Conservation (phyloP, 2,113 vertebrate species). For the Smithornis capensis region DNA sequence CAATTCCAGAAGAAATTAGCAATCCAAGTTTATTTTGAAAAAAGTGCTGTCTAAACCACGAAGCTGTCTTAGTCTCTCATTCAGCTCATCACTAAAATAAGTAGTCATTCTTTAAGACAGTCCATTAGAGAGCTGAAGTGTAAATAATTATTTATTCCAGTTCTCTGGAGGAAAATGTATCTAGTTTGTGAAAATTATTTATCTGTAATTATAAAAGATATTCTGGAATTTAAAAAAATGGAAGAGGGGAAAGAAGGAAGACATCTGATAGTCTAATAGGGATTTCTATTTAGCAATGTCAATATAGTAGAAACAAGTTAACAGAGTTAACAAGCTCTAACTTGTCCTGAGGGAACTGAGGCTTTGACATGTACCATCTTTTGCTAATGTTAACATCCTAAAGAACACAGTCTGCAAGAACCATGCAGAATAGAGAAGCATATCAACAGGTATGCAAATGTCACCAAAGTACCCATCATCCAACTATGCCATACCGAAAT, state of each 20-base stretch:
- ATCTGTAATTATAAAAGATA: neutral
- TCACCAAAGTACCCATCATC: neutral
- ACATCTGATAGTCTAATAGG: neutral
- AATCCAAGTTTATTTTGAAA: slow-evolving; percentile 4
- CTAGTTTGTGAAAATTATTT: slow-evolving; percentile 14
- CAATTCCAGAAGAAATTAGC: slow-evolving; percentile 35
- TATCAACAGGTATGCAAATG: neutral
- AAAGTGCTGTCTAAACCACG: neutral
- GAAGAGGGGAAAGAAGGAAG: neutral
- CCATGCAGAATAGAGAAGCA: neutral
- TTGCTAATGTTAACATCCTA: neutral
- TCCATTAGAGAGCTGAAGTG: neutral
- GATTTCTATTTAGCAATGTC: neutral
- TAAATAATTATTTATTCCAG: slow-evolving; percentile 31
- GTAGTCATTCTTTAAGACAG: slow-evolving; percentile 20
- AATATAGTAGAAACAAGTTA: neutral
- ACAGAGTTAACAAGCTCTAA: neutral
- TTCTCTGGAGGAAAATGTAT: slow-evolving; percentile 1
- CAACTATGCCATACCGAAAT: neutral
- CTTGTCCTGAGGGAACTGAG: neutral
- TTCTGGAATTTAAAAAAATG: neutral
- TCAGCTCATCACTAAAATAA: slow-evolving; percentile 22
- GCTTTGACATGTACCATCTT: neutral
- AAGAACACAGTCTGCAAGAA: neutral
- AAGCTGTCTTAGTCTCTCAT: neutral